Percentiles rank a stretch among this genome's conserved stretches.
Evolutionary conservation across 2,888 invertebrate genomes (phyloP).

Genomic region (Tipula helvola): DNA sequence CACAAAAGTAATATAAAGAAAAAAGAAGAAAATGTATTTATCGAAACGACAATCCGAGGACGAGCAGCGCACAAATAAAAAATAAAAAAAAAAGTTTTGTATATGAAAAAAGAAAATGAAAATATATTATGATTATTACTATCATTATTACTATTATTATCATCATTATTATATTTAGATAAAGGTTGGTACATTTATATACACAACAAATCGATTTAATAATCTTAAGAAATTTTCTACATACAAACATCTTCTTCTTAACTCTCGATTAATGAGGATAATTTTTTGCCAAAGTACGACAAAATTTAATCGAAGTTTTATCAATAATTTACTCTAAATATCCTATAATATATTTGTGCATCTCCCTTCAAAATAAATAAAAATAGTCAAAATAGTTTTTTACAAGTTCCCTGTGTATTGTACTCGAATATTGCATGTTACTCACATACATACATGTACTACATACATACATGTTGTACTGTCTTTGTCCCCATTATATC

Average conservation of each 20-base stretch:
- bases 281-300: background rate
- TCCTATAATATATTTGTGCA: background rate
- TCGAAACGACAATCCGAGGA: background rate
- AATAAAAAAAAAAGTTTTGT: background rate
- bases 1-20: background rate
- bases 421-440: background rate
- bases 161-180: background rate
- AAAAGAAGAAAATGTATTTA: background rate
- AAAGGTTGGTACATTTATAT: background rate
- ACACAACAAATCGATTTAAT: background rate
- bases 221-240: background rate
- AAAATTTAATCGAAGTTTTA: background rate
- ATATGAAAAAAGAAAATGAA: background rate
- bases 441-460: background rate
- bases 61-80: background rate
- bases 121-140: background rate
- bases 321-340: too few species aligned
- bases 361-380: too few species aligned
- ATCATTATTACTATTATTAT: background rate
- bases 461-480: background rate
- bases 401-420: background rate
- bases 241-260: background rate
- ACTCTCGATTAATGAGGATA: background rate
- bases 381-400: background rate
- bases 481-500: background rate